Base-by-base conservation (phyloP, 2,113 vertebrate genomes). In the Bufo gargarizans region DNA sequence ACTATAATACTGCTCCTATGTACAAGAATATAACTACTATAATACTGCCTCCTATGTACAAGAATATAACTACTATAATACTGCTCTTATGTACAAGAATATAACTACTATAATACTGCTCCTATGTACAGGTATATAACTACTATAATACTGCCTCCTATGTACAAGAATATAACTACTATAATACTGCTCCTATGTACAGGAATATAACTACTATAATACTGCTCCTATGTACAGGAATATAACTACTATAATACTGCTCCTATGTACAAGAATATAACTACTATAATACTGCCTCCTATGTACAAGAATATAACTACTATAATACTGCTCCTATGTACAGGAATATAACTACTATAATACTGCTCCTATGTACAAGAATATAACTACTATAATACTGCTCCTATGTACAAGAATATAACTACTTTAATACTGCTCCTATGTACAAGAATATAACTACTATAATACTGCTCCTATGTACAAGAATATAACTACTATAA, bases 401-500 rank as follows among this genome's bases (percentile, higher is more conserved):
- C 61, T 20, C 61, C 61, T 63, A 63, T 20, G 11, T 63, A 63
- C 61, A 63, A 63, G 61, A 63, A 63, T 63, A 63, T 63, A 63
- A 63, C 61, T 63, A 63, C 61, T 63, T 20, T 63, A 63, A 63
- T 63, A 63, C 61, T 63, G 61, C 61, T 63, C 61, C 61, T 63
- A 63, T 63, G 11, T 63, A 63, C 61, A 63, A 63, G 61, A 63
- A 63, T 63, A 63, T 63, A 63, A 63, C 61, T 63, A 63, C 61
- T 63, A 63, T 63, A 63, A 63, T 63, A 63, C 61, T 63, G 19
- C 61, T 63, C 61, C 61, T 63, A 63, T 67, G 11, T 67, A 67
- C 63, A 67, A 67, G 63, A 67, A 67, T 67, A 67, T 67, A 67
- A 67, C 63, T 67, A 67, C 63, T 67, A 67, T 67, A 67, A 67